Percentiles rank a stretch among this genome's conserved stretches.
phyloP scores from a whole-genome alignment of 2,888 invertebrate genomes.

The Erebia epiphron region DNA sequence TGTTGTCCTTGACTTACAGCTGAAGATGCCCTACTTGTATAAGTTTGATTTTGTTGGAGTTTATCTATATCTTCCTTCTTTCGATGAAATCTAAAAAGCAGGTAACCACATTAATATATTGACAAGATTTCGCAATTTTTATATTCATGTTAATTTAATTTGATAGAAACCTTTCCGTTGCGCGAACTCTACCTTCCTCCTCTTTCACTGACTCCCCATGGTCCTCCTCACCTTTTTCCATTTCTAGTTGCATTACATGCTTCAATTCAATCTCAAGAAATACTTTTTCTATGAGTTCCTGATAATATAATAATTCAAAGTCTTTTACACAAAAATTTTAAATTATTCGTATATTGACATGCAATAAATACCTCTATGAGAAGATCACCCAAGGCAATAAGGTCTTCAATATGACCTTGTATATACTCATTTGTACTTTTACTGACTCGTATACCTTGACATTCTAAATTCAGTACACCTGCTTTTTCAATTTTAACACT shows the following conservation, averaged over 20 bases:
- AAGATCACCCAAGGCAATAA: slow-evolving; percentile 53
- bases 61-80: slow-evolving; percentile 65
- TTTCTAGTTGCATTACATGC: slow-evolving; percentile 45
- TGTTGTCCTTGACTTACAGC: slow-evolving; percentile 38
- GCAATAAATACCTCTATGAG: slow-evolving; percentile 57
- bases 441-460: slow-evolving; percentile 62
- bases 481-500: slow-evolving; percentile 56
- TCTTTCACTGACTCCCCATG: slow-evolving; percentile 45
- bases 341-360: not conserved
- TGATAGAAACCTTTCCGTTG: slow-evolving; percentile 54
- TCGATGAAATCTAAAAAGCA: slow-evolving; percentile 55
- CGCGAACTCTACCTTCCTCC: slow-evolving; percentile 43
- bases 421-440: slow-evolving; percentile 61
- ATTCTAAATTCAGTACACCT: slow-evolving; percentile 67
- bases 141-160: not conserved
- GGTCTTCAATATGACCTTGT: slow-evolving; percentile 64
- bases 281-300: slow-evolving; percentile 57
- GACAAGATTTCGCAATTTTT: not conserved
- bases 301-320: slow-evolving; percentile 28
- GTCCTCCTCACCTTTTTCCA: slow-evolving; percentile 44
- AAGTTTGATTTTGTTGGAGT: slow-evolving; percentile 46
- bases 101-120: not conserved
- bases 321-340: not conserved
- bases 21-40: slow-evolving; percentile 37
- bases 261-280: slow-evolving; percentile 53